Conservation (phyloP, 2,888 invertebrate species). For the Aporophyla lueneburgensis region DNA sequence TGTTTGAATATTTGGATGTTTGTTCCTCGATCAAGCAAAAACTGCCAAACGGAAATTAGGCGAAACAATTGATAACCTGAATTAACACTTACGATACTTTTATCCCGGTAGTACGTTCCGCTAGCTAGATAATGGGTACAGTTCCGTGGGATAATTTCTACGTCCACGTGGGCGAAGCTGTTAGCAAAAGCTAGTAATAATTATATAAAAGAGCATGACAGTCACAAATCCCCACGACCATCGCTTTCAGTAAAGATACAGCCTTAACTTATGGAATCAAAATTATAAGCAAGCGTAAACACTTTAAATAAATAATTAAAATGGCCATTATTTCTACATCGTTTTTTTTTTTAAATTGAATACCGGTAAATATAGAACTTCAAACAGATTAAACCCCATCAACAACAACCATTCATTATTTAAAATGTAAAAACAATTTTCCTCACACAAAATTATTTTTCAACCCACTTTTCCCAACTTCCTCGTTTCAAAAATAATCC, state of each 20-base stretch:
- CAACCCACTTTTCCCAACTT: constrained; percentile 1
- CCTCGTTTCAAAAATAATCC: constrained; percentile 20
- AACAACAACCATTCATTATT: neutral
- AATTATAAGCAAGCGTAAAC: neutral
- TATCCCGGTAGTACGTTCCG: no score
- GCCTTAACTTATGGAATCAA: neutral
- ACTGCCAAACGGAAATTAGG: no score
- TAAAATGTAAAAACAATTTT: neutral
- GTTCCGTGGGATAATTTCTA: no score
- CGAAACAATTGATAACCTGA: no score
- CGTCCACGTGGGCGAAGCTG: no score
- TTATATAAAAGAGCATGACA: neutral
- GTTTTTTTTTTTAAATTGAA: neutral
- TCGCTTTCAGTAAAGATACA: neutral
- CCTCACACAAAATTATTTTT: neutral
- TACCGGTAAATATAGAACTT: neutral
- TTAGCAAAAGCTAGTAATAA: no score
- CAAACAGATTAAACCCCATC: neutral
- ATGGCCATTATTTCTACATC: neutral
- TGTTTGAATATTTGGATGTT: no score
- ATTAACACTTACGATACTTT: no score
- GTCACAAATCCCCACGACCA: neutral
- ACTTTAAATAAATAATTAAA: neutral
- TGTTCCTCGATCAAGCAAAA: no score
- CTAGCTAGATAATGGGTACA: no score